These are phyloP conservation scores for Barbus barbus DNA, from an alignment of 2,113 vertebrate genomes.

Conservation along the genomic window DNA sequence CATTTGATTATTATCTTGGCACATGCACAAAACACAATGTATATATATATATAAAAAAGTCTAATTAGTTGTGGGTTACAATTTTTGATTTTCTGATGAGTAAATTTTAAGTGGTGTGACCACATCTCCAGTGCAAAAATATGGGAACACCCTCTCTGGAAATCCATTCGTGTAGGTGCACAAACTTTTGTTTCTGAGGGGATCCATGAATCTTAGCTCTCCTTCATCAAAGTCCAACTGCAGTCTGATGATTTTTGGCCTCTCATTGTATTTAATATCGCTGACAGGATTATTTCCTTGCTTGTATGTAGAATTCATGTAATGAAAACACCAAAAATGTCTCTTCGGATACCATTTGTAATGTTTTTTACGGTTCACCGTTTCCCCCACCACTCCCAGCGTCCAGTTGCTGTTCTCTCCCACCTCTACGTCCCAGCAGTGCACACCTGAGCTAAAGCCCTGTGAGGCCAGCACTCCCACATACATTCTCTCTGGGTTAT, in stretches of 20 bases:
- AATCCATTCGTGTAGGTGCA: slow-evolving; percentile 38
- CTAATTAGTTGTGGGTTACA: too few relatives aligned
- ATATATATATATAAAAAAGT: too few relatives aligned
- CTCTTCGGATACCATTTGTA: slow-evolving; percentile 20
- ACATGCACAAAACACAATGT: too few relatives aligned
- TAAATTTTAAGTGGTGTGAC: too few relatives aligned
- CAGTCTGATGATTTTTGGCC: slow-evolving; percentile 38
- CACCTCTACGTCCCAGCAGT: slow-evolving; percentile 55
- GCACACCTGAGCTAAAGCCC: slow-evolving; percentile 42
- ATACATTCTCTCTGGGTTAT: slow-evolving; percentile 39
- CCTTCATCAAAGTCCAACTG: slow-evolving; percentile 45
- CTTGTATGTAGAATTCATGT: neutral
- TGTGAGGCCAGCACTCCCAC: slow-evolving; percentile 35
- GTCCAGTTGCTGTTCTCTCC: slow-evolving; percentile 38
- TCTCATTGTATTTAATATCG: neutral
- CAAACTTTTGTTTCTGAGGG: slow-evolving; percentile 6
- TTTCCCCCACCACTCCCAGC: slow-evolving; percentile 38
- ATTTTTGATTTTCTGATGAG: too few relatives aligned
- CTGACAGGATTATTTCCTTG: neutral
- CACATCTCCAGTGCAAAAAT: slow-evolving; percentile 42
- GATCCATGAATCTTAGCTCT: slow-evolving; percentile 40
- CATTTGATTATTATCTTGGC: too few relatives aligned
- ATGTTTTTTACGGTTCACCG: slow-evolving; percentile 28
- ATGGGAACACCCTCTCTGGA: slow-evolving; percentile 49
- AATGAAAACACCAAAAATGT: slow-evolving; percentile 45